phyloP scores from a whole-genome alignment of 2,888 invertebrate genomes.

The Brachycybe producta region DNA sequence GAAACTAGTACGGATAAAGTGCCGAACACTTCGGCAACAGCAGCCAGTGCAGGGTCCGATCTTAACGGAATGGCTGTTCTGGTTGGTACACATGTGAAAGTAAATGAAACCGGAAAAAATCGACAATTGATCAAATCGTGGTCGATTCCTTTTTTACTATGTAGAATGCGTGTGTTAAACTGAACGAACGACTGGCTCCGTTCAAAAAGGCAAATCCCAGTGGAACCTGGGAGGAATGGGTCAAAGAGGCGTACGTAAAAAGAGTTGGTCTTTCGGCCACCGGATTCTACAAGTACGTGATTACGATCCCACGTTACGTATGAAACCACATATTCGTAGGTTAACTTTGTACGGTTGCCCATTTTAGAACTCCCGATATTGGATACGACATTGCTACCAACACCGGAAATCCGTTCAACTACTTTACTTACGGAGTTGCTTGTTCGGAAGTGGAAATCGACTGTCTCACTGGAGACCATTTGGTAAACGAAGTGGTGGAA shows the following conservation, averaged over 20 bases:
- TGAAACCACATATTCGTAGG: neutral
- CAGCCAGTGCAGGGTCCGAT: slow-evolving; percentile 77
- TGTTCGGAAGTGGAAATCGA: slow-evolving; percentile 85
- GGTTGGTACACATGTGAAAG: slow-evolving; percentile 30
- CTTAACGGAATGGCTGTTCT: slow-evolving; percentile 82
- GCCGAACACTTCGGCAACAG: slow-evolving; percentile 79
- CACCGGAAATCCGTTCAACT: slow-evolving; percentile 60
- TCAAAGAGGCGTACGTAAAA: slow-evolving; percentile 58
- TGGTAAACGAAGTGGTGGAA: slow-evolving; percentile 35
- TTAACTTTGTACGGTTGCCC: neutral
- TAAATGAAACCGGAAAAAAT: neutral
- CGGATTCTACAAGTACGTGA: slow-evolving; percentile 51
- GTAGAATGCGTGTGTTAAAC: slow-evolving; percentile 60
- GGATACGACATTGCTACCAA: slow-evolving; percentile 54
- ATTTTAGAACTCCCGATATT: slow-evolving; percentile 52
- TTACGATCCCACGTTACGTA: slow-evolving; percentile 5
- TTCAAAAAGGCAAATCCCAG: slow-evolving; percentile 59
- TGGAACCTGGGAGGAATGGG: slow-evolving; percentile 73
- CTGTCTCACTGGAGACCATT: slow-evolving; percentile 85
- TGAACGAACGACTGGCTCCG: slow-evolving; percentile 59
- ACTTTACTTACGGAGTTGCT: slow-evolving; percentile 74
- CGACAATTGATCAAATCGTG: neutral
- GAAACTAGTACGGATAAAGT: slow-evolving; percentile 83
- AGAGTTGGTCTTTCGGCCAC: slow-evolving; percentile 66
- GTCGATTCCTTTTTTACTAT: too few species aligned